A percentile compares a stretch with the other conserved stretches of the same genome.
Conservation (phyloP, 2,797 vertebrate species). For the Crax fasciolata region DNA sequence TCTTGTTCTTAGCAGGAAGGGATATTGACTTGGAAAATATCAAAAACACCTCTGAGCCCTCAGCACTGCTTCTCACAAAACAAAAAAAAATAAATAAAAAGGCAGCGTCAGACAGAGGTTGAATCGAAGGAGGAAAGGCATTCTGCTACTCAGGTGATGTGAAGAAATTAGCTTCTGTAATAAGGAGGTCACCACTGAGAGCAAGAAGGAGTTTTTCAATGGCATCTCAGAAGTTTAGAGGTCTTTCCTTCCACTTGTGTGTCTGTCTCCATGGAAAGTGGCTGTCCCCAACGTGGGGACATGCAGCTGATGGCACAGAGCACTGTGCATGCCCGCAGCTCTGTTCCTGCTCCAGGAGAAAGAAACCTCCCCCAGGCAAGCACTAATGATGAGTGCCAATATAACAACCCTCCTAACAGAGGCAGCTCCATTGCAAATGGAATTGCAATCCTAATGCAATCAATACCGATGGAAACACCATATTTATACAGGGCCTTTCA, state of each 20-base stretch:
- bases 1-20: slow-evolving; percentile 71
- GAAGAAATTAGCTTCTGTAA: background rate
- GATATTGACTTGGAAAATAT: slow-evolving; percentile 54
- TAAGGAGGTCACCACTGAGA: background rate
- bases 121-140: background rate
- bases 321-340: background rate
- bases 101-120: background rate
- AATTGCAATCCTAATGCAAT: slow-evolving; percentile 67
- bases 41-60: slow-evolving; percentile 61
- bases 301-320: background rate
- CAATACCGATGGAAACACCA: slow-evolving; percentile 59
- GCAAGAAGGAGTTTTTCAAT: background rate
- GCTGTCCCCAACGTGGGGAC: background rate
- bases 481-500: slow-evolving; percentile 79
- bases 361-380: background rate
- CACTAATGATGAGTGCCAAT: slow-evolving; percentile 9
- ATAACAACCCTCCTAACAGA: background rate
- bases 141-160: background rate
- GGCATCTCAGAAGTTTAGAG: background rate
- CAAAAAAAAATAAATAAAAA: background rate
- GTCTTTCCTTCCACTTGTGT: background rate
- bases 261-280: too few relatives aligned
- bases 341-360: background rate
- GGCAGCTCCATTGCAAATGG: slow-evolving; percentile 50
- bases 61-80: slow-evolving; percentile 60